A percentile compares a stretch with the other conserved stretches of the same genome.
Evolutionary conservation across 2,113 vertebrate species (phyloP).

Genomic region (Mesitornis unicolor): DNA sequence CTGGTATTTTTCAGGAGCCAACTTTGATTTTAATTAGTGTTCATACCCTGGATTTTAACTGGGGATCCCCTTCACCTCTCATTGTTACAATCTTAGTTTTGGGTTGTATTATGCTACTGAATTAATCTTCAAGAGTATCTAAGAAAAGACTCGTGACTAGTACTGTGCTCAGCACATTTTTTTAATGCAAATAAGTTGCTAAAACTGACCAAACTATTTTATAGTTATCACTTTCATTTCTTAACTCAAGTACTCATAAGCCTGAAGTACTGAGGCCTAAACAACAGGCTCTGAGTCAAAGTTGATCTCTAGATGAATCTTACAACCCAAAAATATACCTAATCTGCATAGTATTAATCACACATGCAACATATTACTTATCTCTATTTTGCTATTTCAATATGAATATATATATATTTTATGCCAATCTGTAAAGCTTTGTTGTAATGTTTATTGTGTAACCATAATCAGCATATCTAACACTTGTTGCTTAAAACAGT

Average conservation of each 20-base stretch:
- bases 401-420: too few relatives aligned
- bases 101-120: not conserved
- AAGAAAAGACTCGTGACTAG: not conserved
- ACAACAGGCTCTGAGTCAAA: too few relatives aligned
- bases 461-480: too few relatives aligned
- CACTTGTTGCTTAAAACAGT: too few relatives aligned
- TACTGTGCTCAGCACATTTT: accelerated
- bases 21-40: not conserved
- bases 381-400: too few relatives aligned
- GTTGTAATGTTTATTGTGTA: too few relatives aligned
- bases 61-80: not conserved
- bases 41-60: not conserved
- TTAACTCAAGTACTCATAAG: not conserved
- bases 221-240: not conserved
- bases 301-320: too few relatives aligned
- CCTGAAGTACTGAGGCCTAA: too few relatives aligned
- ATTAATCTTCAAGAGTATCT: not conserved
- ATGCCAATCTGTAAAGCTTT: too few relatives aligned
- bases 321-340: too few relatives aligned
- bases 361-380: too few relatives aligned
- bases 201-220: not conserved
- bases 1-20: not conserved
- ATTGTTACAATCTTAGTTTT: not conserved
- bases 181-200: not conserved
- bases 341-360: too few relatives aligned